Conservation (phyloP, 1,140 invertebrate genomes). For the Marisa cornuarietis region DNA sequence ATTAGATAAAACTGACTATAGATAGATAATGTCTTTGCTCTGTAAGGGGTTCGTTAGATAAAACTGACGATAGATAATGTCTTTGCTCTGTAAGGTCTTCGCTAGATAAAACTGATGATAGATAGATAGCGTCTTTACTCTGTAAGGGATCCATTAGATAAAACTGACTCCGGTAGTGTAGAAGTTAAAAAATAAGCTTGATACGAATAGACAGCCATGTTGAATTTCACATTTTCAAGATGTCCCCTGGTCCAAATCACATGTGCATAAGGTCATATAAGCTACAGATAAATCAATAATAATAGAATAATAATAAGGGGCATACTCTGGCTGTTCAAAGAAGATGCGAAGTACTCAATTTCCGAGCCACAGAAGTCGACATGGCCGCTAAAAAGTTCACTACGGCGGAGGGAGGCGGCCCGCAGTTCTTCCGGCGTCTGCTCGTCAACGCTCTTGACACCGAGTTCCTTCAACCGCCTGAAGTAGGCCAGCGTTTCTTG, state of each 20-base stretch:
- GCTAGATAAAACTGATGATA: too few species aligned
- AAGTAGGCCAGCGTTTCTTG: slow-evolving; percentile 41
- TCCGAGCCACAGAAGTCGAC: slow-evolving; percentile 41
- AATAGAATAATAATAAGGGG: not conserved
- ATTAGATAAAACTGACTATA: not conserved
- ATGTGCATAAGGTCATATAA: not conserved
- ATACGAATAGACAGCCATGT: not conserved
- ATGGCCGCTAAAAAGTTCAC: slow-evolving; percentile 31
- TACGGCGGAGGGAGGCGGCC: slow-evolving; percentile 12
- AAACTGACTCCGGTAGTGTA: not conserved
- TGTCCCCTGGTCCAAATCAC: not conserved
- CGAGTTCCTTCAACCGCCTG: slow-evolving; percentile 2
- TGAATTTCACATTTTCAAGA: not conserved
- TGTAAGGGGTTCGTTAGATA: not conserved
- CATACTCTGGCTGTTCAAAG: slow-evolving; percentile 20
- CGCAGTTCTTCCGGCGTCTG: slow-evolving; percentile 35
- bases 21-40: not conserved
- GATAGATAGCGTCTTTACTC: not conserved
- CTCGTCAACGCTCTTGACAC: slow-evolving; percentile 22
- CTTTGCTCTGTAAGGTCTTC: not conserved
- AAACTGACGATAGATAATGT: too few species aligned
- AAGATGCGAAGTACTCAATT: slow-evolving; percentile 42
- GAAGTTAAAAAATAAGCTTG: not conserved
- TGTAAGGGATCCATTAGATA: not conserved
- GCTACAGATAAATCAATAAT: not conserved